Evolutionary conservation across 2,888 invertebrate genomes (phyloP), one percentile per base, ranked within the genome.

Genomic region (Sialis lutaria): DNA sequence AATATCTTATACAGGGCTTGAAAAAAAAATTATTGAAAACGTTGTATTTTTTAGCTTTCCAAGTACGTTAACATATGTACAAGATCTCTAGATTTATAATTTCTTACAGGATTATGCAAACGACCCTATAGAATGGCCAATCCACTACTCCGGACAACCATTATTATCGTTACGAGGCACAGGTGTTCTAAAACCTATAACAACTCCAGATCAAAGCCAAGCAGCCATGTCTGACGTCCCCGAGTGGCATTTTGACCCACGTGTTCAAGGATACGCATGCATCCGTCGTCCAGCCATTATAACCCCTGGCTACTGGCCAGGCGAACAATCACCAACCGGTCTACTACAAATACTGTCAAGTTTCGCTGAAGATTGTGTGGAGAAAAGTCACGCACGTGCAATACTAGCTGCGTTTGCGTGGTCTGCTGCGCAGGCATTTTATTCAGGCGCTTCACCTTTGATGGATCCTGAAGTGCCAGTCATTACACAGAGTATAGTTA

Each of bases 381-480:
- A 86, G 55, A 76, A 81, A 4, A 55, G 88, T 10, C 77, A 80
- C 57, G 71, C 77, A 8, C 82, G 83, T 65, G 91, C 80, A 2
- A 74, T 95, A 51, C 71, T 82, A 51, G 73, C 81, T 2, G 84
- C 86, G 39, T 95, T 82, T 60, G 78, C 79, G 1, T 89, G 89
- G 82, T 66, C 89, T 0, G 63, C 79, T 50, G 75, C 80, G 0
- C 84, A 86, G 64, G 88, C 91, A 2, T 79, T 76, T 60, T 81
- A 82, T 61, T 79, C 84, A 64, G 90, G 97, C 22, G 97, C 96
- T 63, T 88, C 85, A 34, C 85, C 88, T 10, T 89, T 75, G 60
- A 85, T 87, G 55, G 96, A 97, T 53, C 56, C 95, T 12, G 90
- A 88, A 0, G 92, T 93, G 62, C 97, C 98, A 0, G 63, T 96